Conservation (phyloP, 1,140 invertebrate genomes). For the Dendroctonus ponderosae region DNA sequence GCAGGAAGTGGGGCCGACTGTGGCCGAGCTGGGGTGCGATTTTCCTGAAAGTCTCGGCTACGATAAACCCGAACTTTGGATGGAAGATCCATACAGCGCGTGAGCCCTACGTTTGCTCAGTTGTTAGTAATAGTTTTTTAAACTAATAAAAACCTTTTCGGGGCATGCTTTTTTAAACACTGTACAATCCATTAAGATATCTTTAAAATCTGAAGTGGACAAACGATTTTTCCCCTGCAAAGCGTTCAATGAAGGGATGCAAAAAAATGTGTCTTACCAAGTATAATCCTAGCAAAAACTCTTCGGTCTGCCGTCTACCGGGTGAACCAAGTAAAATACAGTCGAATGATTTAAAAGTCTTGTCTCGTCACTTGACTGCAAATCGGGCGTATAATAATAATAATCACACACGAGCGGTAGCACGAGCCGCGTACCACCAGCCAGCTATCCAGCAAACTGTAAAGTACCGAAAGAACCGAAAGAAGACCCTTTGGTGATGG, state of each 20-base stretch:
- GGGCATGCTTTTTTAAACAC: neutral
- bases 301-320: neutral
- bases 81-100: conserved; percentile 49
- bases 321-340: neutral
- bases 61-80: conserved; percentile 68
- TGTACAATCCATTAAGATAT: too few species aligned
- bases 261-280: conserved; percentile 7
- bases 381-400: too few species aligned
- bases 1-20: conserved; percentile 65
- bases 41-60: conserved; percentile 67
- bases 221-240: too few species aligned
- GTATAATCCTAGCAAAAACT: conserved; percentile 20
- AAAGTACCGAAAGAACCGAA: conserved; percentile 5
- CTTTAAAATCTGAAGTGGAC: too few species aligned
- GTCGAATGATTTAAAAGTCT: too few species aligned
- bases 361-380: too few species aligned
- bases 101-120: neutral
- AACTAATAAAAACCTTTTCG: neutral
- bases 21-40: conserved; percentile 70
- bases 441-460: conserved; percentile 7
- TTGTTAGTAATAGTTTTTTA: neutral
- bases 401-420: conserved; percentile 2
- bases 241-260: too few species aligned
- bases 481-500: conserved; percentile 10
- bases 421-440: neutral